Conservation (phyloP, 2,797 vertebrate species). For the Clamator glandarius region DNA sequence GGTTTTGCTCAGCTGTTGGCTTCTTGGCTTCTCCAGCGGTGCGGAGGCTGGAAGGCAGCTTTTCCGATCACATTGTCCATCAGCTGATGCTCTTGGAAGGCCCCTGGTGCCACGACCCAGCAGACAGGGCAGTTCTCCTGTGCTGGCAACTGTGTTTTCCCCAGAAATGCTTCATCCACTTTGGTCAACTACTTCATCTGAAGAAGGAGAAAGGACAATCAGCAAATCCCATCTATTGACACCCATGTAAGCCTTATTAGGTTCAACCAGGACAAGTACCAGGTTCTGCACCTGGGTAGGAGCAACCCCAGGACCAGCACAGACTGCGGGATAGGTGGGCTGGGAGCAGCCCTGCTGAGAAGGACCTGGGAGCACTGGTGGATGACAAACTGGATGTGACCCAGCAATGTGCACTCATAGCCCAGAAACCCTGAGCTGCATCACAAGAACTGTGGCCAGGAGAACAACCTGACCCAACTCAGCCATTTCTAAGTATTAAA, state of each 20-base stretch:
- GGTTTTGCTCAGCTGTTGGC: neutral
- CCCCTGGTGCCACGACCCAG: neutral
- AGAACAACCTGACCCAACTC: neutral
- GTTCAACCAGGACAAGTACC: neutral
- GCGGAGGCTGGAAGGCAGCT: neutral
- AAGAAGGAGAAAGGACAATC: neutral
- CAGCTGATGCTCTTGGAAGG: neutral
- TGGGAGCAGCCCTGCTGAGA: neutral
- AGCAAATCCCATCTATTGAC: neutral
- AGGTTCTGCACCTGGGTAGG: neutral
- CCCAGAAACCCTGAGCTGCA: neutral
- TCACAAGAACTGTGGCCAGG: neutral
- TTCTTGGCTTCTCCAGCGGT: neutral
- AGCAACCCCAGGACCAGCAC: neutral
- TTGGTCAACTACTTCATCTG: neutral
- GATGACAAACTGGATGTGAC: neutral
- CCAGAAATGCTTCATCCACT: neutral
- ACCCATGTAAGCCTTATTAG: neutral
- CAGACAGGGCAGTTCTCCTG: neutral
- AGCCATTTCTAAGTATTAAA: neutral
- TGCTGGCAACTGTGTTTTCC: neutral
- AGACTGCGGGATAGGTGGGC: too few relatives aligned
- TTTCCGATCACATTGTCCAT: neutral
- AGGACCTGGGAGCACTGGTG: neutral
- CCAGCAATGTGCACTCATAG: fast-evolving